Base-by-base conservation (phyloP, 1,140 invertebrate genomes). In the Drosophila lacertosa region DNA sequence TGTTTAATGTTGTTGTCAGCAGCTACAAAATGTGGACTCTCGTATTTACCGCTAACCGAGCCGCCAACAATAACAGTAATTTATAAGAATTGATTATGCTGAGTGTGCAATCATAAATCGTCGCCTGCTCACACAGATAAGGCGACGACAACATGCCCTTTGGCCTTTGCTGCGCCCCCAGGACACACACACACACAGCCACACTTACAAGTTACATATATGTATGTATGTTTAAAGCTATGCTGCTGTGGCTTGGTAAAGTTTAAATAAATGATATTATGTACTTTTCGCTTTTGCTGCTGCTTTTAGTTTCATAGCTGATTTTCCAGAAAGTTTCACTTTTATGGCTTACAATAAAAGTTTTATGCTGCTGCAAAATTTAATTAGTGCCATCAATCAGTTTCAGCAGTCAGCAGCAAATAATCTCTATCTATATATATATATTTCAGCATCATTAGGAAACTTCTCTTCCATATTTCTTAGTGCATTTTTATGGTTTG, bases 81-180 rank as follows among this genome's bases (percentile, higher is more conserved):
- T 86, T 86, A 86, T 86, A 81, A 82, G 77, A 86, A 86, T 86
- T 86, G 81, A 86, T 86, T 86, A 82, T 77, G 81, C 81, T 88
- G 81, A 88, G 74, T 88, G 74, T 84, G 80, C 80, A 76, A 75
- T 79, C 80, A 88, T 86, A 86, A 86, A 86, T 86, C 70, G 74
- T 82, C 29, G 66, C 54, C 47, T 50, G 57, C 45, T 51, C 42
- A 45, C 40, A 22, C 58, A 65, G 79, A 83, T 83, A 83, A 67
- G 65, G 63, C 63, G 51, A 69, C 63, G 51, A 69, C 58, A 82
- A 75, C 67, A 64, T 29, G 24, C 35, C 39, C 44, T 55, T 47
- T 22, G 24, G 11, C 33, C 13, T n/a, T 7, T 45, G 15, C 24
- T 33, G 0, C n/a, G 32, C 24, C 4, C 13, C 16, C 15, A 42